Evolutionary conservation across 2,797 vertebrate species (phyloP), one percentile per base, ranked within the genome.

Genomic region (Lutra lutra): DNA sequence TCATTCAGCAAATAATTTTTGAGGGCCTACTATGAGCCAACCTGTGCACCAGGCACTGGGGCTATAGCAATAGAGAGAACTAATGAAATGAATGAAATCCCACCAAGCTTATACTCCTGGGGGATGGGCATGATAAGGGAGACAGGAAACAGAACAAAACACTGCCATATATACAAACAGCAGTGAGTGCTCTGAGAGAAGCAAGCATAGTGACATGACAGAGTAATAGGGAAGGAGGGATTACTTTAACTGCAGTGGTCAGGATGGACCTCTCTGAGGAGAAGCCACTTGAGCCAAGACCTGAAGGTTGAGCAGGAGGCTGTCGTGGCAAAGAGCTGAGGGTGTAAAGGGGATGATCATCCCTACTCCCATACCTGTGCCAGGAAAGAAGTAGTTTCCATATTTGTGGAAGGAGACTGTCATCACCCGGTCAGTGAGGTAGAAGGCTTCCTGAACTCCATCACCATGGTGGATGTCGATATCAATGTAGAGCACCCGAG

Each of bases 331-430:
- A 78, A 93, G 70, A 89, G 58, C 48, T 77, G 23, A 72, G 13
- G 51, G 11, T 93, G 15, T 1, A 1, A 56, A 92, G 5, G 14
- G 15, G 25, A 85, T 0, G 20, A 56, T 12, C 64, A 70, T 64
- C 23, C 38, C 13, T 38, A 83, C 32, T 75, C 25, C 86, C 94
- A 23, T 86, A 99, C 99, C 99, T 98, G 99, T 99, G 46, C 99
- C 99, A 75, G 99, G 99, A 46, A 99, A 99, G 98, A 99, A 99
- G 96, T 99, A 99, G 98, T 99, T 99, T 66, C 99, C 99, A 0
- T 99, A 99, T 98, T 99, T 99, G 98, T 99, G 99, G 98, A 99
- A 99, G 54, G 99, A 99, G 86, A 99, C 99, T 0, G 99, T 99
- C 99, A 99, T 99, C 98, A 99, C 99, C 2, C 99, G 98, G 98